These are phyloP conservation scores for Mallotus villosus DNA, from an alignment of 2,797 vertebrate species.

Conservation along the genomic window DNA sequence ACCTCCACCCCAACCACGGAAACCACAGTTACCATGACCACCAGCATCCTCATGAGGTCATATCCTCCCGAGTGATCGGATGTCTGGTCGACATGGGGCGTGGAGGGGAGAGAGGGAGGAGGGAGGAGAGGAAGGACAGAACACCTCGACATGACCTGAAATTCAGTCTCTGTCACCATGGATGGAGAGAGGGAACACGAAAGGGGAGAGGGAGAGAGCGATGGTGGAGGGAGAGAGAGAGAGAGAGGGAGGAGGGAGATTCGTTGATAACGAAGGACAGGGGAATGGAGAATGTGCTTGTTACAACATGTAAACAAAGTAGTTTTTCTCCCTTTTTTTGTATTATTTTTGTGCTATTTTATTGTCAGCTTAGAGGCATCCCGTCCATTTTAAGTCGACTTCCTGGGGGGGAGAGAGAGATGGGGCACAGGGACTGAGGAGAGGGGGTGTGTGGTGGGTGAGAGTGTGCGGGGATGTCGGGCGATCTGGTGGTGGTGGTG, in stretches of 20 bases:
- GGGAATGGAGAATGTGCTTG: conserved; percentile 56
- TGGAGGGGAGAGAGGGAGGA: conserved; percentile 27
- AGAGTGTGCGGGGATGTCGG: not conserved
- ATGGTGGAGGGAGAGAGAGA: conserved; percentile 5
- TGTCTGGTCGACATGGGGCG: conserved; percentile 32
- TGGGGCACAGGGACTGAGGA: not conserved
- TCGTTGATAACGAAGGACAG: not conserved
- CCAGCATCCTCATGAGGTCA: conserved; percentile 59
- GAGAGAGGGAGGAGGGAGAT: not conserved
- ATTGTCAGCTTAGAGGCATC: conserved; percentile 2
- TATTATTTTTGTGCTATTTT: not conserved
- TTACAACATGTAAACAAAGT: conserved; percentile 35
- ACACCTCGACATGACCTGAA: conserved; percentile 47
- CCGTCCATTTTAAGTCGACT: conserved; percentile 16
- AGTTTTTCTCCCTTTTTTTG: not conserved
- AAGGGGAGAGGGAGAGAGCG: not conserved
- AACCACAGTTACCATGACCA: conserved; percentile 67
- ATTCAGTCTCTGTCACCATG: conserved; percentile 35
- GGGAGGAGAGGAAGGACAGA: conserved; percentile 6
- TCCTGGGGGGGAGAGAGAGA: conserved; percentile 32
- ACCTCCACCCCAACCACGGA: conserved; percentile 34
- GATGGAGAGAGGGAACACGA: conserved; percentile 1
- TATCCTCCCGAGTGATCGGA: conserved; percentile 43
- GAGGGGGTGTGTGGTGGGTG: not conserved
- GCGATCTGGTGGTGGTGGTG: not conserved